phyloP scores from a whole-genome alignment of 35 echinoderm and acorn worm species.

The Stichopus chloronotus region DNA sequence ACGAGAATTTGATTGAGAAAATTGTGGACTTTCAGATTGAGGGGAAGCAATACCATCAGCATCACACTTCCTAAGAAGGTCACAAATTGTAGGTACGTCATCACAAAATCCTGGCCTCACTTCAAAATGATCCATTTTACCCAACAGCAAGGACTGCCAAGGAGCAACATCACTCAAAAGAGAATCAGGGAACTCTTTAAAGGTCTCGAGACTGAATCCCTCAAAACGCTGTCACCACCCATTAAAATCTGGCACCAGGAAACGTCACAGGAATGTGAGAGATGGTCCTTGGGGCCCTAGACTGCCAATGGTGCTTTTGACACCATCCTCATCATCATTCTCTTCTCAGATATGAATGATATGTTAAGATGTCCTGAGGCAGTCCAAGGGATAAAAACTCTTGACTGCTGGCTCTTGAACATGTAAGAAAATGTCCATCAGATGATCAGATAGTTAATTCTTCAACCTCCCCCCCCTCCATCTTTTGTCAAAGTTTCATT shows the following conservation, averaged over 20 bases:
- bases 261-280: constrained; percentile 20
- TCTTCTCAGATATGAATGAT: background rate
- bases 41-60: too few relatives aligned
- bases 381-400: background rate
- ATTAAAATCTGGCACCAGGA: constrained; percentile 34
- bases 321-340: background rate
- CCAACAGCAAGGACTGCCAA: too few relatives aligned
- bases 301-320: constrained; percentile 25
- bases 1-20: too few relatives aligned
- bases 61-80: too few relatives aligned
- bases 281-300: constrained; percentile 9
- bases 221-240: constrained; percentile 10
- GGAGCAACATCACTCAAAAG: background rate
- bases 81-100: too few relatives aligned
- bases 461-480: too few relatives aligned
- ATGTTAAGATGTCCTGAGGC: background rate
- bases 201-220: background rate
- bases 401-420: background rate
- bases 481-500: too few relatives aligned
- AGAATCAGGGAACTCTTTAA: background rate
- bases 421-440: too few relatives aligned
- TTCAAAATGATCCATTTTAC: too few relatives aligned
- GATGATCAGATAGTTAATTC: too few relatives aligned
- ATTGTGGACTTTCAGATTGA: too few relatives aligned
- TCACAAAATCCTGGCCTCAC: too few relatives aligned